Conservation (phyloP, 2,888 invertebrate genomes). For the Carabus problematicus region DNA sequence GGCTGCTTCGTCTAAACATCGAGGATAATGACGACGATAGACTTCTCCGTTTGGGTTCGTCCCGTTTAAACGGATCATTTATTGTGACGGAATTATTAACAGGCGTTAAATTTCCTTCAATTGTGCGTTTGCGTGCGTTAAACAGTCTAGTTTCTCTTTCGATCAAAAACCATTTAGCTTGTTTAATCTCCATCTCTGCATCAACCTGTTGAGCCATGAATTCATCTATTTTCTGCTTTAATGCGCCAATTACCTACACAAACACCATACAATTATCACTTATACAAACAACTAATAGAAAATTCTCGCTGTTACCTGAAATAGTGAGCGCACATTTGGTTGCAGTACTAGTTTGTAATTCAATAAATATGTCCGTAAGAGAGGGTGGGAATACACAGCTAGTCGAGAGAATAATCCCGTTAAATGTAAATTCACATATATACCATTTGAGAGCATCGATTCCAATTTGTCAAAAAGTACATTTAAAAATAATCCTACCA, state of each 20-base stretch:
- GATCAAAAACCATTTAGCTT: constrained; percentile 80
- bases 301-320: constrained; percentile 71
- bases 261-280: constrained; percentile 33
- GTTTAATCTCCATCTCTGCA: constrained; percentile 71
- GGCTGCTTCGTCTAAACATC: constrained; percentile 73
- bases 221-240: constrained; percentile 88
- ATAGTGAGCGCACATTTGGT: constrained; percentile 88
- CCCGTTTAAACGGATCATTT: constrained; percentile 66
- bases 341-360: constrained; percentile 86
- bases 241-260: constrained; percentile 72
- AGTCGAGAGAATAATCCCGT: constrained; percentile 87
- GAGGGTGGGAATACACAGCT: constrained; percentile 87
- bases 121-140: constrained; percentile 70
- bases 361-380: constrained; percentile 86
- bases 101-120: constrained; percentile 54
- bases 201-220: constrained; percentile 69
- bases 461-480: constrained; percentile 82
- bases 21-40: constrained; percentile 77
- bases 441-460: constrained; percentile 81
- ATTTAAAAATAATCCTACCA: constrained; percentile 79
- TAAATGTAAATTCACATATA: constrained; percentile 85
- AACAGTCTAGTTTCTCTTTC: constrained; percentile 80
- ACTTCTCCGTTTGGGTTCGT: constrained; percentile 77
- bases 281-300: constrained; percentile 24
- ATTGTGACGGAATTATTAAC: constrained; percentile 46